A percentile compares a stretch with the other conserved stretches of the same genome.
phyloP scores from a whole-genome alignment of 2,888 invertebrate species.

The Charanyca ferruginea region DNA sequence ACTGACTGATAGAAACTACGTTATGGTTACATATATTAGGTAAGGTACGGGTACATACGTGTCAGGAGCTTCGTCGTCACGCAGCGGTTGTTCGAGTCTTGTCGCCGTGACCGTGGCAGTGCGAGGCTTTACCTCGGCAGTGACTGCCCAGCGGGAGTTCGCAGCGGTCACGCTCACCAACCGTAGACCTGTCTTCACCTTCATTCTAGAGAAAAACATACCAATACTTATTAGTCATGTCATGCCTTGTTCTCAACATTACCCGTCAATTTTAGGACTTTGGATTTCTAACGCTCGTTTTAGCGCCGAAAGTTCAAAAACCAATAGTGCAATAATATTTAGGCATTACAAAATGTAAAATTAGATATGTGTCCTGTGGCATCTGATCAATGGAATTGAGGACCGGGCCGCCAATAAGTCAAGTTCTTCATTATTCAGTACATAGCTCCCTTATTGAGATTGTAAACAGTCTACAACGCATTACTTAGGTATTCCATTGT shows the following conservation, averaged over 20 bases:
- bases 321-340: not conserved
- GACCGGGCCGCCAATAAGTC: not conserved
- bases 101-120: slow-evolving; percentile 97
- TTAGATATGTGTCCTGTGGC: not conserved
- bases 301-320: not conserved
- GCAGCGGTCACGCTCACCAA: slow-evolving; percentile 96
- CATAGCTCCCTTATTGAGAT: not conserved
- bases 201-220: slow-evolving; percentile 92
- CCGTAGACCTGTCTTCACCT: slow-evolving; percentile 96
- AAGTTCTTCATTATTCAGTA: not conserved
- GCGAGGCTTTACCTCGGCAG: slow-evolving; percentile 96
- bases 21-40: slow-evolving; percentile 7
- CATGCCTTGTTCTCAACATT: not conserved
- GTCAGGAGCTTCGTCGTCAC: slow-evolving; percentile 81
- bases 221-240: not conserved
- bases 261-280: not conserved
- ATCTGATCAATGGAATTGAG: not conserved
- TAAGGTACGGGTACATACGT: slow-evolving; percentile 75
- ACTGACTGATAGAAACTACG: slow-evolving; percentile 10
- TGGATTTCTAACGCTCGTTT: not conserved
- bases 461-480: not conserved
- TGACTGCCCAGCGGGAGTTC: slow-evolving; percentile 96
- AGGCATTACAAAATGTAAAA: not conserved
- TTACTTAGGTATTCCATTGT: slow-evolving; percentile 31
- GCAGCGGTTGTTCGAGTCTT: slow-evolving; percentile 88